A percentile compares a stretch with the other conserved stretches of the same genome.
These are phyloP conservation scores for Heteromormyrus szaboi DNA, from an alignment of 2,797 vertebrate genomes.

Conservation along the genomic window DNA sequence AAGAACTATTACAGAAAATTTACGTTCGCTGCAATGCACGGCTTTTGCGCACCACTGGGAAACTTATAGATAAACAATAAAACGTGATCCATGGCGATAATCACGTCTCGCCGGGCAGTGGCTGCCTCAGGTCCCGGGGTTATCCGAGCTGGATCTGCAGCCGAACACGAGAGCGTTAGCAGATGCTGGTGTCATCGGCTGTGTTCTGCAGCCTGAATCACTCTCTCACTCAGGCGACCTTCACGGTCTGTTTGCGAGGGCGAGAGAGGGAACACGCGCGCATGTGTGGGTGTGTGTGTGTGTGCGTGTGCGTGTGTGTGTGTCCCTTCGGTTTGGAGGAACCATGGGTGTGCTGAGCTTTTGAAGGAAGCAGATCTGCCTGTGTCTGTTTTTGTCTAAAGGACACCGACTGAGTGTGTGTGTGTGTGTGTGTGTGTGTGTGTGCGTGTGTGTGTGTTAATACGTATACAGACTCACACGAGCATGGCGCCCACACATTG, in stretches of 20 bases:
- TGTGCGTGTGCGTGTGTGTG: background rate
- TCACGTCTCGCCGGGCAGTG: background rate
- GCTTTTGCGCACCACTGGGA: background rate
- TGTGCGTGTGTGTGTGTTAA: too few species aligned
- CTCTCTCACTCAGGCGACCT: background rate
- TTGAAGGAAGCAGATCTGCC: background rate
- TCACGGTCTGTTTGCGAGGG: slow-evolving; percentile 11
- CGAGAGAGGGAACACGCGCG: background rate
- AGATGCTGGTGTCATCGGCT: slow-evolving; percentile 17
- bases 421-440: background rate
- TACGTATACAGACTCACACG: background rate
- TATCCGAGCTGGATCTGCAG: background rate
- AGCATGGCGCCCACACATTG: background rate
- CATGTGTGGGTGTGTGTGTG: background rate
- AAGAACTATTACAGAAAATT: background rate
- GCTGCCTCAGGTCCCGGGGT: background rate
- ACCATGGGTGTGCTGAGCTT: background rate
- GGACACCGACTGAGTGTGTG: background rate
- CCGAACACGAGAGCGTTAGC: background rate
- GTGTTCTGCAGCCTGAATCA: slow-evolving; percentile 8
- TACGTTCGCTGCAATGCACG: slow-evolving; percentile 3
- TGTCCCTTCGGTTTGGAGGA: background rate
- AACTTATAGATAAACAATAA: slow-evolving; percentile 19
- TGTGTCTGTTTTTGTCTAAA: background rate
- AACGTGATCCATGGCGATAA: background rate